Evolutionary conservation across 2,797 vertebrate species (phyloP), one percentile per base, ranked within the genome.

Genomic region (Tangara arthus): DNA sequence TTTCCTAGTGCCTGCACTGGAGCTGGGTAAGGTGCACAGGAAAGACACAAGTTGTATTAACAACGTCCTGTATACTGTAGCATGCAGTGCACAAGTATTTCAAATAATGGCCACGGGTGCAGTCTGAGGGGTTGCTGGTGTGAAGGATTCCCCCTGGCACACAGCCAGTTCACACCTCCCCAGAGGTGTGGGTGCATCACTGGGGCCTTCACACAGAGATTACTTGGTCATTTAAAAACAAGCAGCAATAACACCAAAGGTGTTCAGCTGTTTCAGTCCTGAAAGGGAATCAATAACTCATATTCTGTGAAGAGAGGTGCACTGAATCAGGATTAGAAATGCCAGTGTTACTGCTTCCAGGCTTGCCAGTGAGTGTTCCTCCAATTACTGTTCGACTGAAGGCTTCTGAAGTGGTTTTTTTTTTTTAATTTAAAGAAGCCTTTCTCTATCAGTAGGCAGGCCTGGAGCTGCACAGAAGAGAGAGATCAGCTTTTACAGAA

Each of bases 161-260:
- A 30, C 37, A 50, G 53, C 6, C 72, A 27, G 53, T 34, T 66
- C 32, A 21, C 42, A 41, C 28, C 49, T 1, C 0, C 13, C 50
- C 23, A 3, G 2, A 63, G 34, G 53, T 27, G 41, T 0, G 0
- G 12, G 12, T 27, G 22, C 2, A 0, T 72, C 47, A 52, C 56
- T 55, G 70, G 47, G n/a, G 37, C 64, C 55, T 88, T 63, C 32
- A 26, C 46, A 17, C 1, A 0, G 68, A 9, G n/a, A 52, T 77
- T 42, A 34, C 61, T 65, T 44, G 35, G 41, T 63, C 30, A 13
- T 88, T 75, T 70, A 57, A 55, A 64, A 41, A 1, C 32, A 37
- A 50, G 59, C 44, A 21, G 44, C 20, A 2, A 6, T 56, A 85
- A 28, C 34, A 80, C 39, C 2, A 13, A 73, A 47, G 21, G 35